Conservation (phyloP, 2,888 invertebrate species). For the Tetramorium bicarinatum region DNA sequence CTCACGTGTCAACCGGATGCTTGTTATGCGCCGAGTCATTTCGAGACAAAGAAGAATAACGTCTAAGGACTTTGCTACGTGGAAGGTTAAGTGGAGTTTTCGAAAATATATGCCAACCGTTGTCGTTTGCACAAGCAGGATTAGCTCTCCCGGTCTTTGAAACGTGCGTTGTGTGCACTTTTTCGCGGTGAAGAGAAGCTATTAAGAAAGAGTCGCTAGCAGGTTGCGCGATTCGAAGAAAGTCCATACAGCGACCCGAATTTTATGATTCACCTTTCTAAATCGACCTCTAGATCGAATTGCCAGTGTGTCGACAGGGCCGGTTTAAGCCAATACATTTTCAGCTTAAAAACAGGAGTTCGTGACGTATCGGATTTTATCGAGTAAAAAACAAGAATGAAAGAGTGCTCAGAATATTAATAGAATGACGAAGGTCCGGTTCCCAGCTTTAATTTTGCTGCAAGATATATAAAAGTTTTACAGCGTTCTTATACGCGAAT, state of each 20-base stretch:
- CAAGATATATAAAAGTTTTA: neutral
- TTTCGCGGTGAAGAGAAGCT: constrained; percentile 1
- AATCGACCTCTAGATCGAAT: constrained; percentile 70
- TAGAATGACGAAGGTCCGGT: neutral
- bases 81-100: constrained; percentile 28
- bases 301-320: constrained; percentile 25
- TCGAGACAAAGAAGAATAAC: constrained; percentile 62
- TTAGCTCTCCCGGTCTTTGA: constrained; percentile 48
- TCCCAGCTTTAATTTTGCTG: constrained; percentile 14
- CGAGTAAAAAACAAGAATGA: neutral
- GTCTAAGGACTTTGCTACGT: constrained; percentile 36
- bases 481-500: neutral
- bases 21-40: constrained; percentile 53
- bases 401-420: neutral
- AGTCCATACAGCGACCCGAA: constrained; percentile 73
- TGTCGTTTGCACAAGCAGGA: constrained; percentile 15
- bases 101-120: constrained; percentile 24
- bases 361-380: neutral
- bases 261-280: constrained; percentile 79
- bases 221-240: constrained; percentile 60
- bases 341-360: neutral
- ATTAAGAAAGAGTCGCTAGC: constrained; percentile 30
- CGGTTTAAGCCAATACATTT: constrained; percentile 9
- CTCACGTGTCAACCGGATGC: constrained; percentile 43
- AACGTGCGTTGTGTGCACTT: constrained; percentile 22